phyloP scores from a whole-genome alignment of 2,888 invertebrate genomes.

The Ormia ochracea region DNA sequence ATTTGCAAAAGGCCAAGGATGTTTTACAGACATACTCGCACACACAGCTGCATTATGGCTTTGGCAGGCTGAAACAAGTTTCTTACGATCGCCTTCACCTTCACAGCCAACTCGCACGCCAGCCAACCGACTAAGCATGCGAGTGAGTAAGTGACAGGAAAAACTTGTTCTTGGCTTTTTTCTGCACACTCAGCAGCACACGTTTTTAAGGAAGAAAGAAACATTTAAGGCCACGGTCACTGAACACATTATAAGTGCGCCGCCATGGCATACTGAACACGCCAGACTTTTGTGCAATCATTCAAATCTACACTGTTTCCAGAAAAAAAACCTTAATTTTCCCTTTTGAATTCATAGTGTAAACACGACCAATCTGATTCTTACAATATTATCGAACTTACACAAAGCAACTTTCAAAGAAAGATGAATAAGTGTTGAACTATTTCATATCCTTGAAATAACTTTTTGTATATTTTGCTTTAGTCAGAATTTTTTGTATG shows the following conservation, averaged over 20 bases:
- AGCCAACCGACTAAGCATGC: not conserved
- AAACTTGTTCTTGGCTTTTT: slow-evolving; percentile 53
- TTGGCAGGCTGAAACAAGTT: slow-evolving; percentile 46
- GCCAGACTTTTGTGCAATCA: not conserved
- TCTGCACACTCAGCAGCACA: slow-evolving; percentile 7
- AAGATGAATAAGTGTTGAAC: too few species aligned
- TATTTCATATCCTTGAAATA: too few species aligned
- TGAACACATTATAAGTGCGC: slow-evolving; percentile 33
- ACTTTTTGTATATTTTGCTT: too few species aligned
- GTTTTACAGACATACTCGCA: slow-evolving; percentile 16
- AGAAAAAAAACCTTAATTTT: not conserved
- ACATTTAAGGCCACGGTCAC: slow-evolving; percentile 61
- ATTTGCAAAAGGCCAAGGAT: slow-evolving; percentile 57
- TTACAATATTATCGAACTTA: too few species aligned
- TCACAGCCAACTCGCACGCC: slow-evolving; percentile 22
- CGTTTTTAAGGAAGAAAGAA: slow-evolving; percentile 47
- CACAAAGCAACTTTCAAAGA: too few species aligned
- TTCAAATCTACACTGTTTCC: slow-evolving; percentile 9
- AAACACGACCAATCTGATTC: too few species aligned
- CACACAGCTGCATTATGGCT: not conserved
- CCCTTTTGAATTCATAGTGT: not conserved
- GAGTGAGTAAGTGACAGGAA: slow-evolving; percentile 54
- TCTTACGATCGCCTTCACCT: slow-evolving; percentile 59
- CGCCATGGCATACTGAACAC: slow-evolving; percentile 26
- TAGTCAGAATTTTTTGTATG: too few species aligned